Conservation (phyloP, 2,797 vertebrate genomes). For the Muscicapa striata region DNA sequence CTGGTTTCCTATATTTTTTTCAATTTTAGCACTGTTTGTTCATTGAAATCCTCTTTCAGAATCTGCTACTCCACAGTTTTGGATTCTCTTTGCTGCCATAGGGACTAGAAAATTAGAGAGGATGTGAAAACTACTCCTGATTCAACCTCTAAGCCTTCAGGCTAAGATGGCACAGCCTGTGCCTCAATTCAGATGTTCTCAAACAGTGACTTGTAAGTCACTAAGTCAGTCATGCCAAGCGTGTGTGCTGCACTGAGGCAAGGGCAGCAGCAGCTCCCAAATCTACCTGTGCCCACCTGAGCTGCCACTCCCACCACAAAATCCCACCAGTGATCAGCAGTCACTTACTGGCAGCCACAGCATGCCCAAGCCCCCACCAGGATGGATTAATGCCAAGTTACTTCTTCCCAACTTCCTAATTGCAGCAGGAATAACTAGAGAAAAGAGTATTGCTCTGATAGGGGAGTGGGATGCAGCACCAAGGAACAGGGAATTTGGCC, state of each 20-base stretch:
- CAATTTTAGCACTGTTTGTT: not conserved
- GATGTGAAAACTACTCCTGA: not conserved
- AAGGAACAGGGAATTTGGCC: not conserved
- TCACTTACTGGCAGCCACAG: not conserved
- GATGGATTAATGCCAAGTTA: not conserved
- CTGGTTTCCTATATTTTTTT: not conserved
- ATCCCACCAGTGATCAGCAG: not conserved
- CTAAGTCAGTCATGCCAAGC: not conserved
- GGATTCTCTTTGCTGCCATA: not conserved
- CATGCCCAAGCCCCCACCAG: not conserved
- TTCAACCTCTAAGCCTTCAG: not conserved
- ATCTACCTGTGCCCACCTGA: not conserved
- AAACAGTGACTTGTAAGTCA: not conserved
- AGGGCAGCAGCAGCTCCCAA: not conserved
- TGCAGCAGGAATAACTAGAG: not conserved
- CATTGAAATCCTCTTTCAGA: not conserved
- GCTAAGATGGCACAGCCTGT: not conserved
- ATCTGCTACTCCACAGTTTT: not conserved
- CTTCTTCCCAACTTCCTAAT: not conserved
- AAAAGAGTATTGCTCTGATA: not conserved
- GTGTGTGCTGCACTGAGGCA: not conserved
- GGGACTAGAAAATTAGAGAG: not conserved
- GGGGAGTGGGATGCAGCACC: not conserved
- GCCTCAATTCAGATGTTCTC: not conserved
- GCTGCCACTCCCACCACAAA: not conserved